Base-by-base conservation (phyloP, 1,140 invertebrate genomes). In the Adoxophyes honmai region DNA sequence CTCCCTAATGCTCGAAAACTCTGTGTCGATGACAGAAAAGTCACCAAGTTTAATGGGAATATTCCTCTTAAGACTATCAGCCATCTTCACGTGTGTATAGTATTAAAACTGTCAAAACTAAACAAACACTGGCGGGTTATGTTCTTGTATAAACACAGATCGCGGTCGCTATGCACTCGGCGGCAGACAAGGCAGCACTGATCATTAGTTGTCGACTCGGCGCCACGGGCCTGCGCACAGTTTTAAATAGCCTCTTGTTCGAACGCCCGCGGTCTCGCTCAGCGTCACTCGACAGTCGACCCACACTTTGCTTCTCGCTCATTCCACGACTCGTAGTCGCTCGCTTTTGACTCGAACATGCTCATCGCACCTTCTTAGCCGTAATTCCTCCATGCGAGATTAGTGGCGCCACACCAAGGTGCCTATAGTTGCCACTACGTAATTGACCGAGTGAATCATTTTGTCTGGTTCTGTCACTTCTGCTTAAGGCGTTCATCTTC, bases 1-100 rank as follows among this genome's bases (percentile, higher is more conserved):
- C 83, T 98, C 97, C 62, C 97, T 93, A 83, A 99, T 98, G 85
- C 94, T 97, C 74, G 96, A 96, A 90, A 98, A 99, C 90, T 99
- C 98, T 52, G 95, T 96, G 88, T 99, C 98, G 86, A 98, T 96
- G 66, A 99, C 96, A 86, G 95, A 97, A 91, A 97, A 96, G 85
- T 98, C 96, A 62, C 96, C 95, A 78, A 98, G 92, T 89, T 96
- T 96, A 86, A 98, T 97, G 75, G 97, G 97, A 90, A 97, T 97
- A 91, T 96, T 95, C 73, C 95, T 93, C 86, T 95, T 95, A 78
- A 94, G 93, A 90, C 91, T 91, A 87, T 94, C 93, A 83, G 93
- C 93, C 94, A 94, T 94, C 90, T 92, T 87, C 68, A 79, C 64
- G 66, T 67, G 48, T 70, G 60, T 72, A 65, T 75, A 60, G 57